phyloP scores from a whole-genome alignment of 2,888 invertebrate genomes.

The Amphimallon solstitiale region DNA sequence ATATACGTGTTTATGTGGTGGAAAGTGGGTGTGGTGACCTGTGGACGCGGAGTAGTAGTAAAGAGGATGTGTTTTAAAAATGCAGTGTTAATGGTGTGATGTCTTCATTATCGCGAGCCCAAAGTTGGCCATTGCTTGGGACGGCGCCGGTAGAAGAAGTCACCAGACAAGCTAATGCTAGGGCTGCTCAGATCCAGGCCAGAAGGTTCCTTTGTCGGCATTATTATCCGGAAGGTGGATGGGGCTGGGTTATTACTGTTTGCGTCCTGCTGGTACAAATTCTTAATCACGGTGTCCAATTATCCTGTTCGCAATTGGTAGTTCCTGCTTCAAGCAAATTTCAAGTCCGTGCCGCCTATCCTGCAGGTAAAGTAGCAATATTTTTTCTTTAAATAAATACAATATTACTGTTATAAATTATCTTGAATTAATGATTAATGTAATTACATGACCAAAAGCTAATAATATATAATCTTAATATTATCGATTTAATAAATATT shows the following conservation, averaged over 20 bases:
- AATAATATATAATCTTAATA: too few species aligned
- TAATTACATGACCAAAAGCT: too few species aligned
- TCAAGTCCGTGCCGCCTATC: constrained; percentile 71
- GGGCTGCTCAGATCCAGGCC: constrained; percentile 67
- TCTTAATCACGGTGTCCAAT: constrained; percentile 79
- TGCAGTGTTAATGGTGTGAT: constrained; percentile 46
- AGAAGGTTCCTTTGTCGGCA: constrained; percentile 73
- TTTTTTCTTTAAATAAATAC: background rate
- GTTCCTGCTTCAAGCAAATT: constrained; percentile 71
- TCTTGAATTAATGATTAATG: too few species aligned
- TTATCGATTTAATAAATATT: too few species aligned
- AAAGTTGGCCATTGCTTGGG: constrained; percentile 65
- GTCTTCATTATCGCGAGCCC: constrained; percentile 65
- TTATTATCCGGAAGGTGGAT: constrained; percentile 88
- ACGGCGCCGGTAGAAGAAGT: constrained; percentile 67
- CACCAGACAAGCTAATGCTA: constrained; percentile 52
- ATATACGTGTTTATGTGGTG: background rate
- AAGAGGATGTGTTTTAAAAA: constrained; percentile 25
- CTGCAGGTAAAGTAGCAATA: constrained; percentile 67
- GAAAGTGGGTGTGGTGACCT: background rate
- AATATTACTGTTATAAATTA: too few species aligned
- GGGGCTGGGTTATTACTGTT: constrained; percentile 84
- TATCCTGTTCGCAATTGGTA: constrained; percentile 71
- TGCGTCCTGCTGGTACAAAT: constrained; percentile 79
- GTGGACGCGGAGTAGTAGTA: background rate